Base-by-base conservation (phyloP, 2,113 vertebrate species). In the Pelusios castaneus region DNA sequence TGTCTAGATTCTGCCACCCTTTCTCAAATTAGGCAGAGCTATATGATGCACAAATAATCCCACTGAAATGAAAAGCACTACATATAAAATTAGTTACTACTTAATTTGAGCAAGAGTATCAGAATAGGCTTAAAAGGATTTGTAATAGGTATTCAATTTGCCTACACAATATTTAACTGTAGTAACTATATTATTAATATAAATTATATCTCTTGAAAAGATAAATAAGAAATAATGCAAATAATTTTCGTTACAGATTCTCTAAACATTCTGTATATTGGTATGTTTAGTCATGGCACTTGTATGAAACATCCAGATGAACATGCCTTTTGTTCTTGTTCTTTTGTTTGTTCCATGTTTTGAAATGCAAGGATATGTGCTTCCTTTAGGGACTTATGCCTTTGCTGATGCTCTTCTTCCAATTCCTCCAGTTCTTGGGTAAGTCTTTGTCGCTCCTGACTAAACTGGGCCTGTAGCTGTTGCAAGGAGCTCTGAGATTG, bases 401-500 rank as follows among this genome's bases (percentile, higher is more conserved):
- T 98, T 94, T 99, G 98, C 91, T 99, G 99, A 95, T 99, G 99
- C 94, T 99, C 99, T 87, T 98, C 98, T 97, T 99, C 99, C 90
- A 99, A 97, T 89, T 99, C 99, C 93, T 99, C 99, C 88, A 99
- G 98, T 97, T 99, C 99, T 95, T 99, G 98, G 21, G 99, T 98
- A 93, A 99, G 98, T 89, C 99, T 99, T 89, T 99, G 99, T 51
- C 99, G 97, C 94, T 99, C 99, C 97, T 99, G 99, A 95, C 98
- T 99, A 97, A 99, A 99, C 97, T 99, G 99, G 58, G 98, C 98
- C 96, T 99, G 99, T 67, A 99, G 98, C 94, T 99, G 99, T 96
- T 99, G 99, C 98, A 99, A 96, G 85, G 99, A 99, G 55, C 98
- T 99, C 98, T 99, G 99, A 5, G 99, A 99, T 98, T 99, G 99